A percentile compares a stretch with the other conserved stretches of the same genome.
phyloP scores from a whole-genome alignment of 2,797 vertebrate species.

The Linurgus olivaceus region DNA sequence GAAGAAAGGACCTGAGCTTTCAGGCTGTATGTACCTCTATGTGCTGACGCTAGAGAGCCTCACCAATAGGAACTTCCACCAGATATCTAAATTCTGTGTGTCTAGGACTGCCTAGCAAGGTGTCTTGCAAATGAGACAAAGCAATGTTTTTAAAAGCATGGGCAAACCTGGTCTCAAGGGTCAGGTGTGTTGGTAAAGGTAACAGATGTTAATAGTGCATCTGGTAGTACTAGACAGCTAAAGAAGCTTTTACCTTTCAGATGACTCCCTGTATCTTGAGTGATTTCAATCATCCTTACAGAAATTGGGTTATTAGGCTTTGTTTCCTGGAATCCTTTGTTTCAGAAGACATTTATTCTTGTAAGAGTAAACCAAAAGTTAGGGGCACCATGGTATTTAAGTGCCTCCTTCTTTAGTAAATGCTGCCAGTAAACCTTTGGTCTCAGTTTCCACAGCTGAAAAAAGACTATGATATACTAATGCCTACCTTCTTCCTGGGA shows the following conservation, averaged over 20 bases:
- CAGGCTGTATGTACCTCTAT: neutral
- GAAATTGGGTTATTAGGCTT: neutral
- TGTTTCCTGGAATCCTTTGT: neutral
- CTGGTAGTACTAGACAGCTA: neutral
- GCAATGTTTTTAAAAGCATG: neutral
- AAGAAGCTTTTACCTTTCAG: neutral
- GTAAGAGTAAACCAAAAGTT: accelerated
- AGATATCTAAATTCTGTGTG: neutral
- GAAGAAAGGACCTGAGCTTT: neutral
- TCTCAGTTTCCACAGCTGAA: neutral
- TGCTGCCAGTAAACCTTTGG: neutral
- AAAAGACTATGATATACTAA: neutral
- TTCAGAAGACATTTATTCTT: neutral
- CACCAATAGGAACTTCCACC: neutral
- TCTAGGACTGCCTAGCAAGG: neutral
- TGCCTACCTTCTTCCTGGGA: neutral
- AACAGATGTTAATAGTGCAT: neutral
- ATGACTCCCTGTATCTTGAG: neutral
- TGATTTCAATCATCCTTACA: neutral
- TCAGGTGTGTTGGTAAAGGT: neutral
- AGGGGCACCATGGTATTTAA: accelerated
- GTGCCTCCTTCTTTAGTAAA: neutral
- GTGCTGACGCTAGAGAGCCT: neutral
- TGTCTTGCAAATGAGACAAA: neutral
- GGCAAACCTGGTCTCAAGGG: neutral